Evolutionary conservation across 2,113 vertebrate species (phyloP).

Genomic region (Hypanus sabinus): DNA sequence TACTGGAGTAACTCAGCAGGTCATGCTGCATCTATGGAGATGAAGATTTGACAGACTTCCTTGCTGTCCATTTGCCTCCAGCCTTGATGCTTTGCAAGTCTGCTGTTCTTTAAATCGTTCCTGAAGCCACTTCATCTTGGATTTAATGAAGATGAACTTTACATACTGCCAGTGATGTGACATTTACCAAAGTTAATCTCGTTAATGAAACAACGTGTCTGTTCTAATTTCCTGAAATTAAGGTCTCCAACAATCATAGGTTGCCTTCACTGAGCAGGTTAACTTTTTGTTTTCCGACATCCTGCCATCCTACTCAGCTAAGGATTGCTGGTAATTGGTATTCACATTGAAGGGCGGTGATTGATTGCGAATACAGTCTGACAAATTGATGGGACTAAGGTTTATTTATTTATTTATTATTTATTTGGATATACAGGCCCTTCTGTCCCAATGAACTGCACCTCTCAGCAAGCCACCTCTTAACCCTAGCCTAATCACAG

Average conservation of each 20-base stretch:
- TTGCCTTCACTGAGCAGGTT: neutral
- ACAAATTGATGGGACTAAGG: neutral
- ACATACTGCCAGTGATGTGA: neutral
- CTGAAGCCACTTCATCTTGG: neutral
- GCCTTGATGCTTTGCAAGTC: too few species aligned
- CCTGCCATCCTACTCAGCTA: neutral
- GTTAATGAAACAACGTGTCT: neutral
- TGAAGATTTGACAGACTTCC: too few species aligned
- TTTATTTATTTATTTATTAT: too few species aligned
- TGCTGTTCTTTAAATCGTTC: neutral
- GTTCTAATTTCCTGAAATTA: neutral
- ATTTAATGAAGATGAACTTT: neutral
- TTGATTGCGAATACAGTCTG: neutral
- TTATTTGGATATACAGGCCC: too few species aligned
- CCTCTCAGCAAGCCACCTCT: too few species aligned
- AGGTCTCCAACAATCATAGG: neutral
- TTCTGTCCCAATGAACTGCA: too few species aligned
- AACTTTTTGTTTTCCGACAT: neutral
- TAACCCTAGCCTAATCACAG: too few species aligned
- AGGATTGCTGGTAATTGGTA: neutral
- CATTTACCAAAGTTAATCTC: neutral
- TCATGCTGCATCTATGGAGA: too few species aligned
- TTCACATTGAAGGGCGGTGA: neutral
- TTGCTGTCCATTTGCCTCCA: too few species aligned
- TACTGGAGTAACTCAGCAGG: too few species aligned